Base-by-base conservation (phyloP, 2,113 vertebrate species). In the Charadrius vociferus region DNA sequence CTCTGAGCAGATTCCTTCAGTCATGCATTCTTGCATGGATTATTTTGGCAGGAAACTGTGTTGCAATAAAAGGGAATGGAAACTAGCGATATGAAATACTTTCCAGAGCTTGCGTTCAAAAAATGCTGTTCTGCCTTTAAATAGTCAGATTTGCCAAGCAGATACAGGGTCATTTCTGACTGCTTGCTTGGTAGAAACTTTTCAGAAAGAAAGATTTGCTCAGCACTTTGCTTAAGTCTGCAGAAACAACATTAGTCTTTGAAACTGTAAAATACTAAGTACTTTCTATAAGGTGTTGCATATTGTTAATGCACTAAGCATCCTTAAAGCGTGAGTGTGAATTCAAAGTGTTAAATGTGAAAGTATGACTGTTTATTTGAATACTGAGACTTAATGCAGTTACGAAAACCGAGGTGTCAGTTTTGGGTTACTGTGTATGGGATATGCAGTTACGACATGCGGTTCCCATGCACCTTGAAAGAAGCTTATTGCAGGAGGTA, bases 11-110 rank as follows among this genome's bases (percentile, higher is more conserved):
- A 94, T 93, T 96, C 80, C 88, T 97, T 92, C 93, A 81, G 67
- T 67, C 88, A 94, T 90, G 75, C 94, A 94, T 96, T 96, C 89
- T 96, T 97, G 79, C 56, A 29, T 70, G 92, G 85, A 88, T 90
- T 97, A 90, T 97, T 98, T 97, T 98, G 90, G 88, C 96, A 95
- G 75, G 74, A 70, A 94, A 87, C 83, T 90, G 55, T 93, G 91
- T 95, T 96, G 87, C 72, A 94, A 80, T 90, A 90, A 90, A 95
- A 94, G 79, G 90, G 71, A 97, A 90, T 92, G 68, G 75, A 96
- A 93, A 87, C 32, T 65, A 86, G 71, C 61, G 84, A 73, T 78
- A 90, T 96, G 96, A 97, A 96, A 91, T 85, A 86, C 88, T 91
- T 95, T 95, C 88, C 96, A 53, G 72, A 93, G 71, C 58, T 92